Evolutionary conservation across 1,140 invertebrate genomes (phyloP).

Genomic region (Trachelipus rathkii): DNA sequence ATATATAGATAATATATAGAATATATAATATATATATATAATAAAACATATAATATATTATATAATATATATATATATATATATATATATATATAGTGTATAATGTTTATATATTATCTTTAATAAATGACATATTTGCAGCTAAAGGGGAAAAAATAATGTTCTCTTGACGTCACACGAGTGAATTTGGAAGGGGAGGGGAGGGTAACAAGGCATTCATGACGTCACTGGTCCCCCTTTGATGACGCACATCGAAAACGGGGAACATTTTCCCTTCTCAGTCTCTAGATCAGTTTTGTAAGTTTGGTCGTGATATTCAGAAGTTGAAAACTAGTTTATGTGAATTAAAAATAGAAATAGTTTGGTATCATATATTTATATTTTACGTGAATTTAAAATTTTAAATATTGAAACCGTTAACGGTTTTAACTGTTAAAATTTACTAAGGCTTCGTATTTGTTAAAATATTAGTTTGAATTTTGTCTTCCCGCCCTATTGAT

Average conservation of each 20-base stretch:
- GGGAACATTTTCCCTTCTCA: slow-evolving; percentile 3
- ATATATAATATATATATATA: neutral
- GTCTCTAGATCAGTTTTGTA: neutral
- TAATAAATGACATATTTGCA: slow-evolving; percentile 2
- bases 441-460: no score
- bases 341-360: no score
- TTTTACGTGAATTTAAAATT: no score
- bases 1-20: neutral
- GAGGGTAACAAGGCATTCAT: neutral
- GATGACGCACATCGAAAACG: neutral
- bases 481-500: neutral
- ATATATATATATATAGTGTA: neutral
- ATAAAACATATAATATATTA: neutral
- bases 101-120: slow-evolving; percentile 1
- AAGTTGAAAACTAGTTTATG: no score
- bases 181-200: neutral
- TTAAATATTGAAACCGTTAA: no score
- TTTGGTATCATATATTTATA: no score
- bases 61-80: neutral
- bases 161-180: neutral
- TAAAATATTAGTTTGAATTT: neutral
- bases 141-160: slow-evolving; percentile 7
- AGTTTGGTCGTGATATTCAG: neutral
- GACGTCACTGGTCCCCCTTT: neutral
- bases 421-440: no score